phyloP scores from a whole-genome alignment of 2,888 invertebrate species.

The Blera fallax region DNA sequence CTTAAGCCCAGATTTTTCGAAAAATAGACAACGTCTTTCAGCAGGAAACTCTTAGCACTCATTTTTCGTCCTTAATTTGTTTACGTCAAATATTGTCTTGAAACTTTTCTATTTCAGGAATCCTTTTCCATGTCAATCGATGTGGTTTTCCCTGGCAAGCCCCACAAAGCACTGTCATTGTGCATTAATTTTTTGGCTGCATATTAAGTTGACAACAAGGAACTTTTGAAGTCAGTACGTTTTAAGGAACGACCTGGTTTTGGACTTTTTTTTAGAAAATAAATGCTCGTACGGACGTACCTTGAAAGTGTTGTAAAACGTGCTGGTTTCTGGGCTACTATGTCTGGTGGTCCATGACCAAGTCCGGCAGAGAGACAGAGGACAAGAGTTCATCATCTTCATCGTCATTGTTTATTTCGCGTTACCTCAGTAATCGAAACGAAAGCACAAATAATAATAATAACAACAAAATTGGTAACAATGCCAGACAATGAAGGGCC shows the following conservation, averaged over 20 bases:
- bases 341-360: not conserved
- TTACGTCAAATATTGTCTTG: no score
- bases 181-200: not conserved
- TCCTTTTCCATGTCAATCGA: not conserved
- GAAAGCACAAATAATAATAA: conserved; percentile 35
- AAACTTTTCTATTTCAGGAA: not conserved
- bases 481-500: conserved; percentile 48
- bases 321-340: no score
- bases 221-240: not conserved
- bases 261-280: not conserved
- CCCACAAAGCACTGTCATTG: conserved; percentile 6
- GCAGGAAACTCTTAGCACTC: no score
- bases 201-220: no score
- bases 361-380: not conserved
- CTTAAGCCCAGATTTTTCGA: no score
- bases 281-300: not conserved
- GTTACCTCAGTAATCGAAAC: conserved; percentile 24
- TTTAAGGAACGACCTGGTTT: not conserved
- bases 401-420: conserved; percentile 23
- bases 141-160: not conserved
- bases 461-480: conserved; percentile 52
- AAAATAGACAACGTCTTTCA: no score
- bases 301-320: not conserved
- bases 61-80: no score
- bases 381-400: conserved; percentile 17